A percentile compares a stretch with the other conserved stretches of the same genome.
phyloP scores from a whole-genome alignment of 2,888 invertebrate species.

The Podotricha telesiphe region DNA sequence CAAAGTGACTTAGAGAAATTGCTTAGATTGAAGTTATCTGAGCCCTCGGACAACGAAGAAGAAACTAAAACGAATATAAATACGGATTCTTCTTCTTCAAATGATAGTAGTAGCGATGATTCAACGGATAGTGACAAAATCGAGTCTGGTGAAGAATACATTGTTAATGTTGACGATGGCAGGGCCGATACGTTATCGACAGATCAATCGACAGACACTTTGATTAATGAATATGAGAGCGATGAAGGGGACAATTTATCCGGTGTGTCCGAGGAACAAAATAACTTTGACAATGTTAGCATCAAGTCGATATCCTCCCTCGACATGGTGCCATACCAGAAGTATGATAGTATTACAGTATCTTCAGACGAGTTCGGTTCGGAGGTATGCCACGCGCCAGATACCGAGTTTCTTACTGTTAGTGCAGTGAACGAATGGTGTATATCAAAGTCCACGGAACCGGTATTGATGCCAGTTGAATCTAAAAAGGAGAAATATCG shows the following conservation, averaged over 20 bases:
- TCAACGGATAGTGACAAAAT: conserved; percentile 65
- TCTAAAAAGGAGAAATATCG: conserved; percentile 81
- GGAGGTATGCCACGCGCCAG: conserved; percentile 77
- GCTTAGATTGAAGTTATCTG: conserved; percentile 72
- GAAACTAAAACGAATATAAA: conserved; percentile 53
- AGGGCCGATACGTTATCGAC: conserved; percentile 71
- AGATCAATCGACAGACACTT: conserved; percentile 77
- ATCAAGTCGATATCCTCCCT: conserved; percentile 79
- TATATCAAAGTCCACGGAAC: conserved; percentile 72
- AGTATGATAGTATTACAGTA: conserved; percentile 79
- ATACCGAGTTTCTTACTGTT: conserved; percentile 76
- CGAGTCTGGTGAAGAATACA: conserved; percentile 64
- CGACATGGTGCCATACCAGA: conserved; percentile 79
- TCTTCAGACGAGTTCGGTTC: conserved; percentile 81
- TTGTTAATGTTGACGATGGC: conserved; percentile 68
- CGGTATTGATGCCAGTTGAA: conserved; percentile 74
- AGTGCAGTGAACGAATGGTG: conserved; percentile 83
- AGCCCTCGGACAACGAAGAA: conserved; percentile 71
- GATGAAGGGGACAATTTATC: conserved; percentile 69
- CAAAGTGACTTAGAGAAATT: conserved; percentile 77
- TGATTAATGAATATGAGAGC: conserved; percentile 75
- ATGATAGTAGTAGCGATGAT: conserved; percentile 60
- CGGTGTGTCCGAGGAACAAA: conserved; percentile 68
- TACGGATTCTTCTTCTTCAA: conserved; percentile 45
- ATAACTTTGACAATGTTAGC: conserved; percentile 80